Evolutionary conservation across 2,113 vertebrate species (phyloP).

Genomic region (Propithecus coquereli): DNA sequence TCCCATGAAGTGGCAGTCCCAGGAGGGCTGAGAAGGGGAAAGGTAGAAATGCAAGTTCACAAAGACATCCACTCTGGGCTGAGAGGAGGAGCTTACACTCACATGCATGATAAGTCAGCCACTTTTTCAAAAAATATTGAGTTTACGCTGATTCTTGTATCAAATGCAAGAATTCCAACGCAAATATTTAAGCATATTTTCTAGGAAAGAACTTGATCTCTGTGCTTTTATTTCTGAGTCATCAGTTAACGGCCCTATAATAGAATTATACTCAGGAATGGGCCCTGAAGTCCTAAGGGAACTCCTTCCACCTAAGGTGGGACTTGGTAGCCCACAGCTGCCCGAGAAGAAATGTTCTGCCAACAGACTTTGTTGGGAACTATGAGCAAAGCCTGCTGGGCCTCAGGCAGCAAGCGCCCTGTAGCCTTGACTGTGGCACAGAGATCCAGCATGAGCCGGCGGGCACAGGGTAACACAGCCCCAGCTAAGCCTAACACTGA

Average conservation of each 20-base stretch:
- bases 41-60: background rate
- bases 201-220: background rate
- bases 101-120: background rate
- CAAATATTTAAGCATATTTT: background rate
- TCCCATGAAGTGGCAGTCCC: background rate
- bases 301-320: background rate
- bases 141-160: background rate
- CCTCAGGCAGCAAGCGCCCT: background rate
- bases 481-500: background rate
- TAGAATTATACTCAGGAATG: background rate
- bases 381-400: fast-evolving
- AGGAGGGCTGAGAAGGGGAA: background rate
- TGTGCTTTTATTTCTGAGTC: background rate
- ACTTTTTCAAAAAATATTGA: background rate
- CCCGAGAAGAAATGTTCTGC: background rate
- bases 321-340: background rate
- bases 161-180: background rate
- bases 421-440: background rate
- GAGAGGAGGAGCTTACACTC: background rate
- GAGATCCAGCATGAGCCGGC: fast-evolving
- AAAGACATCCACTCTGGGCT: background rate
- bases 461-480: fast-evolving
- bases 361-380: background rate
- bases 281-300: background rate
- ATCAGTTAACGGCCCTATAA: background rate